Conservation (phyloP, 1,140 invertebrate genomes). For the Aphidius gifuensis region DNA sequence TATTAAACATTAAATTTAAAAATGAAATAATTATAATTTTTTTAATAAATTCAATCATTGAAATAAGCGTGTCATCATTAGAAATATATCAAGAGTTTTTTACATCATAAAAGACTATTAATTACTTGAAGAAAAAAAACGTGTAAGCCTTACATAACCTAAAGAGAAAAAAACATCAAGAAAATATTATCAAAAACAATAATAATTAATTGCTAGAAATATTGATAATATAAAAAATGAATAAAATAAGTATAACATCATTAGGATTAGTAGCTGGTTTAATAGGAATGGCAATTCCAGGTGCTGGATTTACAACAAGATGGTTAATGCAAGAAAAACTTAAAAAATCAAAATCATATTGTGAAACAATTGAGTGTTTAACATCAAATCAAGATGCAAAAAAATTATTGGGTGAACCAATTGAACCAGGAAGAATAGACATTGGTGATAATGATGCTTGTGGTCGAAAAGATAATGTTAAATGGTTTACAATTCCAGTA, state of each 20-base stretch:
- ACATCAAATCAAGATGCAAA: constrained; percentile 25
- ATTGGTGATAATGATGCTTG: constrained; percentile 8
- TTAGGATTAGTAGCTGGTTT: constrained; percentile 22
- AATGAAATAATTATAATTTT: no score
- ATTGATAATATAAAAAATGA: constrained; percentile 1
- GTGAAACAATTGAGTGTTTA: constrained; percentile 27
- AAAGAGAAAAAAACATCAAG: no score
- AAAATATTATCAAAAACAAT: no score
- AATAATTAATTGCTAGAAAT: no score
- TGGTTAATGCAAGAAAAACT: constrained; percentile 20
- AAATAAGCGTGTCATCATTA: no score
- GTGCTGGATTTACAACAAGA: constrained; percentile 1
- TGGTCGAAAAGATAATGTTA: constrained; percentile 21
- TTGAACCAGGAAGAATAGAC: constrained; percentile 24
- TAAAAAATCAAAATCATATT: constrained; percentile 21
- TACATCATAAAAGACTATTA: no score
- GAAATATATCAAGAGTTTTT: no score
- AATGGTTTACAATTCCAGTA: constrained; percentile 30
- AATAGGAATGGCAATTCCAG: not conserved
- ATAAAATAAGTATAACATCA: not conserved
- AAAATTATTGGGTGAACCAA: constrained; percentile 36
- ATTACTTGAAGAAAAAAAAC: no score
- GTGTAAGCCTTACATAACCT: no score
- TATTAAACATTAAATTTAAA: no score
- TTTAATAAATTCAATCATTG: no score